Percentiles rank a stretch among this genome's conserved stretches.
phyloP scores from a whole-genome alignment of 2,888 invertebrate species.

The Noctua comes region DNA sequence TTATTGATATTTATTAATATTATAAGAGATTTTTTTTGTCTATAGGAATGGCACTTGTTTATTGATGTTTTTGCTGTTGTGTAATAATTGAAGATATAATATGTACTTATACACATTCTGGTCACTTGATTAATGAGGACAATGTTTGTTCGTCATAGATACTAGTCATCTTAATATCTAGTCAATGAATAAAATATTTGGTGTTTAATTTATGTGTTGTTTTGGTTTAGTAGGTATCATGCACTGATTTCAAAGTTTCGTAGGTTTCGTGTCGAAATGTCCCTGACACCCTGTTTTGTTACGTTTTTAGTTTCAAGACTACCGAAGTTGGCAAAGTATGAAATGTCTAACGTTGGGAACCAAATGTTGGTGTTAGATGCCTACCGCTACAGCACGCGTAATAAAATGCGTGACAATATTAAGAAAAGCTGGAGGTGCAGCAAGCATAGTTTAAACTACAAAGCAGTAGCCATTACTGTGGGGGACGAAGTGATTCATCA shows the following conservation, averaged over 20 bases:
- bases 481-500: neutral
- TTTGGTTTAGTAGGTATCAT: too few species aligned
- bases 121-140: too few species aligned
- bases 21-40: too few species aligned
- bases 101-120: too few species aligned
- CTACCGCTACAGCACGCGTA: neutral
- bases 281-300: neutral
- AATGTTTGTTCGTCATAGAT: neutral
- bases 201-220: neutral
- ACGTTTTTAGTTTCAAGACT: neutral
- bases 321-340: neutral
- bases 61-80: slow-evolving; percentile 23
- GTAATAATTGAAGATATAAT: too few species aligned
- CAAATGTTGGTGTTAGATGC: slow-evolving; percentile 9
- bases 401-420: neutral
- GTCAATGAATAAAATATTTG: slow-evolving; percentile 23
- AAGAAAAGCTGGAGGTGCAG: neutral
- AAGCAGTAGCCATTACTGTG: neutral
- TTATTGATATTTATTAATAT: too few species aligned
- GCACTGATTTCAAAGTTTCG: neutral
- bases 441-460: neutral
- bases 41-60: neutral
- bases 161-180: slow-evolving; percentile 6
- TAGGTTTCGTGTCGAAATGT: neutral
- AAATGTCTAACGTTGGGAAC: neutral